Evolutionary conservation across 1,140 invertebrate species (phyloP).

Genomic region (Caligus rogercresseyi): DNA sequence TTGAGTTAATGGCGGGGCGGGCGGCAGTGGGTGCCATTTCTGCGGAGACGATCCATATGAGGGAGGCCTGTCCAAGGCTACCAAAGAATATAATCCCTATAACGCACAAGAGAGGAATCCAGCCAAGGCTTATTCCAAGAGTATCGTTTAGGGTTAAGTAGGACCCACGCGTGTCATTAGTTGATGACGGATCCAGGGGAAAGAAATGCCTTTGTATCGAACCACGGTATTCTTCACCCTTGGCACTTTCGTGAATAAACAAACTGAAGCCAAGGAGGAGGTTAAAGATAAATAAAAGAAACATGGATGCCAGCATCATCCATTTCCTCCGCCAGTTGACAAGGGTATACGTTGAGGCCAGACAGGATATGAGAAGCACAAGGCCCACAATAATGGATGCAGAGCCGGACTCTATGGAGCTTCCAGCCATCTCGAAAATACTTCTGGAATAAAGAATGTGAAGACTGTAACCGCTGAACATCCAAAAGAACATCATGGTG

Average conservation of each 20-base stretch:
- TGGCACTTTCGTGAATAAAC: neutral
- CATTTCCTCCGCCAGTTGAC: constrained; percentile 66
- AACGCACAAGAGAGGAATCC: constrained; percentile 12
- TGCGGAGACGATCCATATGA: constrained; percentile 31
- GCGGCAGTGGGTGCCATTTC: constrained; percentile 57
- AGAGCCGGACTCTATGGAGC: constrained; percentile 47
- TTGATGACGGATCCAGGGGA: neutral
- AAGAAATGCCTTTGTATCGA: neutral
- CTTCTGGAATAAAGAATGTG: constrained; percentile 75
- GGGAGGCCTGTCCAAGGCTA: constrained; percentile 14
- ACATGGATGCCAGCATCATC: constrained; percentile 40
- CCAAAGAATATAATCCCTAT: constrained; percentile 15
- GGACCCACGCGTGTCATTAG: neutral
- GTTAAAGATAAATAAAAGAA: constrained; percentile 3
- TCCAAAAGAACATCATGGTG: constrained; percentile 82
- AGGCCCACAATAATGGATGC: constrained; percentile 51
- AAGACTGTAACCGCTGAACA: constrained; percentile 76
- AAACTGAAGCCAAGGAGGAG: neutral
- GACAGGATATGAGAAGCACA: constrained; percentile 71
- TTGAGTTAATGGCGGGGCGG: constrained; percentile 57
- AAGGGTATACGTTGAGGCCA: constrained; percentile 60
- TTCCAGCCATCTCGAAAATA: constrained; percentile 52
- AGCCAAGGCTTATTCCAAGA: neutral
- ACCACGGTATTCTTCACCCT: neutral
- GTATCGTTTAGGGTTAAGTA: neutral